These are phyloP conservation scores for Polylopha cassiicola DNA, from an alignment of 2,888 invertebrate genomes.

Conservation along the genomic window DNA sequence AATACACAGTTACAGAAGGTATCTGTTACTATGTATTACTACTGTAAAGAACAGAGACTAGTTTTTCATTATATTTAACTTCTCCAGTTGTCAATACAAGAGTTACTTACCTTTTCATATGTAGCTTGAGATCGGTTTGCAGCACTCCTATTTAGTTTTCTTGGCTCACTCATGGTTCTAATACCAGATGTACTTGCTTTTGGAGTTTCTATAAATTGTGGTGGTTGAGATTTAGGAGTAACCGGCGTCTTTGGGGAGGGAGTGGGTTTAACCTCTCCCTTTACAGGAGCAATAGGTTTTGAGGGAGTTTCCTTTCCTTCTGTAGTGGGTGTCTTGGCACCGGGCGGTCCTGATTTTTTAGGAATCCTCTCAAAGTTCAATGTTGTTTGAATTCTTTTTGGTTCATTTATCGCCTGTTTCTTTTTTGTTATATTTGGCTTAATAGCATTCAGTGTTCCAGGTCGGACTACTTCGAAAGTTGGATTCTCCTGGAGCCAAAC, in stretches of 20 bases:
- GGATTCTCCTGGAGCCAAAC: conserved; percentile 92
- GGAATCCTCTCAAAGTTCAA: conserved; percentile 66
- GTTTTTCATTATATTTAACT: too few species aligned
- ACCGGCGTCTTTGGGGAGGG: conserved; percentile 40
- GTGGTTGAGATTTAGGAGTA: conserved; percentile 27
- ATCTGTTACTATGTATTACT: too few species aligned
- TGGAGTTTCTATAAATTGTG: conserved; percentile 46
- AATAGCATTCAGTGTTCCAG: conserved; percentile 74
- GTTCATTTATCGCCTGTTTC: conserved; percentile 40
- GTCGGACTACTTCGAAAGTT: conserved; percentile 88
- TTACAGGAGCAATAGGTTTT: conserved; percentile 36
- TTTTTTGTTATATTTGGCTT: conserved; percentile 55
- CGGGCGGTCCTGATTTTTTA: conserved; percentile 36
- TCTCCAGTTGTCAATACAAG: neutral
- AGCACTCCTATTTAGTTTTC: conserved; percentile 44
- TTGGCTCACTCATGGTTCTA: conserved; percentile 41
- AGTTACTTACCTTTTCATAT: conserved; percentile 52
- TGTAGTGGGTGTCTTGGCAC: conserved; percentile 32
- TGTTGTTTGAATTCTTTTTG: conserved; percentile 66
- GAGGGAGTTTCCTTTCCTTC: conserved; percentile 41
- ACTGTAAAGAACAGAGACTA: too few species aligned
- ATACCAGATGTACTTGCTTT: conserved; percentile 50
- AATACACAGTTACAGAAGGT: too few species aligned
- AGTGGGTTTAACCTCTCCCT: conserved; percentile 38
- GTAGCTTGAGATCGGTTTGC: conserved; percentile 44